Evolutionary conservation across 30 jellyfish, hydroid and myxozoan genomes (phyloP).

Genomic region (Chrysaora quinquecirrha): DNA sequence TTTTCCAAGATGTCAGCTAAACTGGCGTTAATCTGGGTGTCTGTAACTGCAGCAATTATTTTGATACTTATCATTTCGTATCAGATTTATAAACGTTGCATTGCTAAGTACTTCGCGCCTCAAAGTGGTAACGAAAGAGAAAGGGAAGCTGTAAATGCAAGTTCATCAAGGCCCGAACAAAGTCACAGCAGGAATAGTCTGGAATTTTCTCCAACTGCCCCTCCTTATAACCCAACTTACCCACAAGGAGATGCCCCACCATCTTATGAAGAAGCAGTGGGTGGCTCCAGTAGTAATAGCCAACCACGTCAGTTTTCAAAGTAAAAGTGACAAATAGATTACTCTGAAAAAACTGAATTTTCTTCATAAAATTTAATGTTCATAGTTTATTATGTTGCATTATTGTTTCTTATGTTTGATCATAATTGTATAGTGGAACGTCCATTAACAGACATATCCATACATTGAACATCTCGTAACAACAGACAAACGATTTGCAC

Average conservation of each 20-base stretch:
- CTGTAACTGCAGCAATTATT: neutral
- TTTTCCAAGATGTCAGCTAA: neutral
- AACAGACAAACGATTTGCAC: too few species aligned
- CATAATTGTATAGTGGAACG: too few species aligned
- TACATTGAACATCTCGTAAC: too few species aligned
- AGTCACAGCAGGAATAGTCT: neutral
- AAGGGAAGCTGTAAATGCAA: neutral
- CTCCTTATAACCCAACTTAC: neutral
- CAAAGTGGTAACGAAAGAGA: neutral
- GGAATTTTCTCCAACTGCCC: neutral
- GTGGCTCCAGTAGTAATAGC: too few species aligned
- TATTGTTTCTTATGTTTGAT: too few species aligned
- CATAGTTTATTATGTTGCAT: too few species aligned
- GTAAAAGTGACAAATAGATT: too few species aligned
- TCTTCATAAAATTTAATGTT: too few species aligned
- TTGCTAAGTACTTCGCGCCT: neutral
- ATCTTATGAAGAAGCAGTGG: neutral
- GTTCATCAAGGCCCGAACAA: neutral
- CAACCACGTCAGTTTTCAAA: too few species aligned
- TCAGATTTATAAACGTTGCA: neutral
- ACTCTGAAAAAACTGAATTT: too few species aligned
- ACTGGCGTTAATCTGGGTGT: neutral
- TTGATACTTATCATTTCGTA: neutral
- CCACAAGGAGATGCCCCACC: neutral
- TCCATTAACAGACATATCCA: too few species aligned